Percentiles rank a stretch among this genome's conserved stretches.
These are phyloP conservation scores for Notothenia coriiceps DNA, from an alignment of 2,113 vertebrate genomes.

Conservation along the genomic window DNA sequence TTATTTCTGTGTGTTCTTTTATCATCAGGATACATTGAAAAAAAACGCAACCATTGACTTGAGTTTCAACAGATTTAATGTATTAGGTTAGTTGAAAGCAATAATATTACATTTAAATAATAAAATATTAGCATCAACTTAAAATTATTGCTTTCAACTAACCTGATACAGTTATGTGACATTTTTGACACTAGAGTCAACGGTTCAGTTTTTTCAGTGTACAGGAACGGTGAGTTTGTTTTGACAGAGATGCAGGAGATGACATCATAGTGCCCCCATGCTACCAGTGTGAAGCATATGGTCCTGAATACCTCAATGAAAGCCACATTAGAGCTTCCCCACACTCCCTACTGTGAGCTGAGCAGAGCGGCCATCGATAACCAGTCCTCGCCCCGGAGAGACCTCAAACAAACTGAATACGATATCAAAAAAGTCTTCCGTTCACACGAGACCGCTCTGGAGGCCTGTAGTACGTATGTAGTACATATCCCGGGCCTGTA, in stretches of 20 bases:
- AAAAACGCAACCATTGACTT: too few species aligned
- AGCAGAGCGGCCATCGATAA: neutral
- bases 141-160: too few species aligned
- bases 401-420: neutral
- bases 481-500: too few species aligned
- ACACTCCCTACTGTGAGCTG: neutral
- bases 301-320: constrained; percentile 41
- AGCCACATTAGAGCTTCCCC: constrained; percentile 12
- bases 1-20: neutral
- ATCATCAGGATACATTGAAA: neutral
- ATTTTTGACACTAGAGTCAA: too few species aligned
- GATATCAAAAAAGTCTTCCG: too few species aligned
- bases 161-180: too few species aligned
- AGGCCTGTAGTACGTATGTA: too few species aligned
- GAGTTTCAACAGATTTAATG: too few species aligned
- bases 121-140: too few species aligned
- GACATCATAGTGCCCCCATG: constrained; percentile 48
- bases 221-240: neutral
- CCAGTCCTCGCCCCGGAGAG: neutral
- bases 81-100: too few species aligned
- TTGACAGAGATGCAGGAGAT: constrained; percentile 45
- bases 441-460: too few species aligned
- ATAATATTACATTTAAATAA: too few species aligned
- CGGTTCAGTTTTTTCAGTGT: neutral
- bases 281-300: constrained; percentile 44